phyloP scores from a whole-genome alignment of 2,888 invertebrate genomes.

The Cremastinae sp. region DNA sequence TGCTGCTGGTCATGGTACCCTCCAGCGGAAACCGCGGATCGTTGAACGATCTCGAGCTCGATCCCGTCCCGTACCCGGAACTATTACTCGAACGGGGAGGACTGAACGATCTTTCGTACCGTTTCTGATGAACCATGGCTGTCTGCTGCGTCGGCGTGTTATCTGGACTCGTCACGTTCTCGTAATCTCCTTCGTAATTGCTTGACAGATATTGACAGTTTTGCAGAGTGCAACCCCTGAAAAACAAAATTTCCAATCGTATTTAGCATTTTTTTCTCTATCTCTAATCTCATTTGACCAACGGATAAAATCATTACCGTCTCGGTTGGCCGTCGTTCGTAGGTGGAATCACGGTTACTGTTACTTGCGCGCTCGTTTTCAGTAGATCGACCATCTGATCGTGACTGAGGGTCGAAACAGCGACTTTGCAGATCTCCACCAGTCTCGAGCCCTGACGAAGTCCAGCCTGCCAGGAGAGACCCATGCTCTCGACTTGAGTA shows the following conservation, averaged over 20 bases:
- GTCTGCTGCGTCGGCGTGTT: constrained; percentile 78
- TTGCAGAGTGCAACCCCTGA: constrained; percentile 84
- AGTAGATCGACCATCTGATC: constrained; percentile 96
- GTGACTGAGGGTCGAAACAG: constrained; percentile 93
- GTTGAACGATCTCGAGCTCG: constrained; percentile 79
- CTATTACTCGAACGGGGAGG: constrained; percentile 91
- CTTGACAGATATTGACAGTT: constrained; percentile 85
- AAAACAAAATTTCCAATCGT: constrained; percentile 7
- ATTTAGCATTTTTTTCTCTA: background rate
- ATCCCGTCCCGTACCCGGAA: constrained; percentile 91
- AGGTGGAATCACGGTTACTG: constrained; percentile 90
- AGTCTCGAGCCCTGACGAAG: constrained; percentile 93
- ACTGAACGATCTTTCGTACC: constrained; percentile 88
- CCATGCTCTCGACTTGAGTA: constrained; percentile 92
- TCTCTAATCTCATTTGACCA: background rate
- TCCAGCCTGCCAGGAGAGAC: constrained; percentile 90
- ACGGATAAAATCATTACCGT: constrained; percentile 76
- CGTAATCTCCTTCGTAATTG: constrained; percentile 86
- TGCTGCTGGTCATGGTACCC: constrained; percentile 84
- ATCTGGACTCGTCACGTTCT: constrained; percentile 84
- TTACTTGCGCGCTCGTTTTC: constrained; percentile 93
- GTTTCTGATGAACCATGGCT: constrained; percentile 84
- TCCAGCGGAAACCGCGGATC: constrained; percentile 79
- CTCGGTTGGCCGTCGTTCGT: constrained; percentile 86
- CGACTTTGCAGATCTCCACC: constrained; percentile 95